These are phyloP conservation scores for Chiloscyllium punctatum DNA, from an alignment of 2,797 vertebrate species.

Conservation along the genomic window DNA sequence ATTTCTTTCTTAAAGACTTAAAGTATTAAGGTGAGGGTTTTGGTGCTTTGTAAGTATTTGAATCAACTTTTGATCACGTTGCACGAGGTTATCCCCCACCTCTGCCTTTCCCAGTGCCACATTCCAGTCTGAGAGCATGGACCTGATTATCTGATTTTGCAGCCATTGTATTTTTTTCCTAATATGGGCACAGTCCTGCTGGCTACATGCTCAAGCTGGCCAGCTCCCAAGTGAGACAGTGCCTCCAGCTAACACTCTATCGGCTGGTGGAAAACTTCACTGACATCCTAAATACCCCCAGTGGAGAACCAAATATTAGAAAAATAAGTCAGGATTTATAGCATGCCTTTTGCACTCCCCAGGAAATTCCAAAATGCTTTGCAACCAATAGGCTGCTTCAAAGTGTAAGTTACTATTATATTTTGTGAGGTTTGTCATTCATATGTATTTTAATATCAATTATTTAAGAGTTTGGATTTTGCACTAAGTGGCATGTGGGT, in stretches of 20 bases:
- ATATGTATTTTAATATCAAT: too few relatives aligned
- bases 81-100: background rate
- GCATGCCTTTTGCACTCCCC: background rate
- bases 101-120: background rate
- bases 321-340: background rate
- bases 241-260: background rate
- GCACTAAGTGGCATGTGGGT: too few relatives aligned
- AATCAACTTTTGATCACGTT: background rate
- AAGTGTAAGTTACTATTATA: background rate
- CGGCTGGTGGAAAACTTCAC: too few relatives aligned
- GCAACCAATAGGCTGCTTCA: background rate
- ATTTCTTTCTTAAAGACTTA: background rate
- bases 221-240: background rate
- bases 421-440: too few relatives aligned
- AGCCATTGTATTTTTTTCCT: background rate
- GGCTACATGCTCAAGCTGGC: background rate
- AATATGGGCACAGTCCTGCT: background rate
- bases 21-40: background rate
- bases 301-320: background rate
- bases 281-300: background rate
- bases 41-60: background rate
- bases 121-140: background rate
- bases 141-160: background rate
- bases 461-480: too few relatives aligned
- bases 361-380: background rate